Percentiles rank a stretch among this genome's conserved stretches.
Evolutionary conservation across 2,797 vertebrate genomes (phyloP).

Genomic region (Chaetodon trifasciatus): DNA sequence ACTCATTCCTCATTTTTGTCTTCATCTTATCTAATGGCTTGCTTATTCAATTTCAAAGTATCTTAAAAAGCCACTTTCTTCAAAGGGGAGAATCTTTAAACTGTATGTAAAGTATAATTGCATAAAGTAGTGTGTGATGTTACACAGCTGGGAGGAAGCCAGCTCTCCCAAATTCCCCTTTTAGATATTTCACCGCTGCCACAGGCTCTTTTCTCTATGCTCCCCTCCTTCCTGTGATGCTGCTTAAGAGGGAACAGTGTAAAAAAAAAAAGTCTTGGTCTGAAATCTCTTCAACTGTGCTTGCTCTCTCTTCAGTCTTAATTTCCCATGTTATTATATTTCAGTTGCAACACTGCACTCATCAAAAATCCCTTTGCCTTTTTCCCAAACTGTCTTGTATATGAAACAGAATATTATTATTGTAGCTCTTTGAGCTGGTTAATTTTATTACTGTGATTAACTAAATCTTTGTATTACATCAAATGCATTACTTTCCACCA

Average conservation of each 20-base stretch:
- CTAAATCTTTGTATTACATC: constrained; percentile 33
- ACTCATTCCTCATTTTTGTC: not conserved
- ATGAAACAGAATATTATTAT: constrained; percentile 11
- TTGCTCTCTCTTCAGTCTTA: constrained; percentile 50
- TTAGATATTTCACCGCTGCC: constrained; percentile 50
- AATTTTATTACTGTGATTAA: not conserved
- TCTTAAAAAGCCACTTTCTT: constrained; percentile 46
- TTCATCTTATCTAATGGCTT: constrained; percentile 22
- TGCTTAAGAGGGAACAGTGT: constrained; percentile 47
- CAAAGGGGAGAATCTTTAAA: constrained; percentile 22
- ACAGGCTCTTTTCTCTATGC: constrained; percentile 43
- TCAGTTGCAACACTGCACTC: constrained; percentile 11
- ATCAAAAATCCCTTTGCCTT: constrained; percentile 27
- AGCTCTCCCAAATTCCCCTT: constrained; percentile 34
- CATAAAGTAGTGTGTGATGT: constrained; percentile 45
- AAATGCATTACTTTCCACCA: constrained; percentile 1
- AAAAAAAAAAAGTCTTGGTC: constrained; percentile 39
- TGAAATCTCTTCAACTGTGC: constrained; percentile 40
- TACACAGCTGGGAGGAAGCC: constrained; percentile 50
- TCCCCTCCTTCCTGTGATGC: constrained; percentile 43
- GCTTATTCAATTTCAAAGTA: constrained; percentile 43
- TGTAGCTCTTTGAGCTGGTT: constrained; percentile 3
- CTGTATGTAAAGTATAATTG: constrained; percentile 44
- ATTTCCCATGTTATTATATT: constrained; percentile 49
- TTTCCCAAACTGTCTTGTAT: constrained; percentile 19